These are phyloP conservation scores for Lysandra bellargus DNA, from an alignment of 2,888 invertebrate species.

Conservation along the genomic window DNA sequence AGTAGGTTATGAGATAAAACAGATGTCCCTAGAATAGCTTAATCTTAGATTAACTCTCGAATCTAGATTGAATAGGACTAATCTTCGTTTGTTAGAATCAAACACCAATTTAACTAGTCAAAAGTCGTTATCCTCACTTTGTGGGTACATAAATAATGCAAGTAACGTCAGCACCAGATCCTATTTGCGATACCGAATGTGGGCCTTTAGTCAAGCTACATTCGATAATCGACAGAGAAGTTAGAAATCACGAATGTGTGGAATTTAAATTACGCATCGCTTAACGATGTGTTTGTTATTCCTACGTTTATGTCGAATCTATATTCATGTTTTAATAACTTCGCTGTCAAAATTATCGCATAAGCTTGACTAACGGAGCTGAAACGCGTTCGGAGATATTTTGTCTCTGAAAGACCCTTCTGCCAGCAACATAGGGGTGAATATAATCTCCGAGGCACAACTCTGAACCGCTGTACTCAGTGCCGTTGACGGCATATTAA, in stretches of 20 bases:
- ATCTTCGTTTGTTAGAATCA: conserved; percentile 14
- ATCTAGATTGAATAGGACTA: not conserved
- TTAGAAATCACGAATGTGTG: not conserved
- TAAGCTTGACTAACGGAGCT: not conserved
- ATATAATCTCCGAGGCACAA: not conserved
- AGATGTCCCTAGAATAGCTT: not conserved
- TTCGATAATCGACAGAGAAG: not conserved
- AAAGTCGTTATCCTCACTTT: conserved; percentile 8
- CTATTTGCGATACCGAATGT: conserved; percentile 51
- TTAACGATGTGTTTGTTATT: not conserved
- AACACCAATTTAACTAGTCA: conserved; percentile 15
- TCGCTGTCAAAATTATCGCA: not conserved
- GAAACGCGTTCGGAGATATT: not conserved
- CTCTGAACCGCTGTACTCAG: not conserved
- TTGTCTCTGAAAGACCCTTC: not conserved
- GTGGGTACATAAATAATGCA: conserved; percentile 70
- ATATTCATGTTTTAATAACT: not conserved
- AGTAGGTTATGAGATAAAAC: no score
- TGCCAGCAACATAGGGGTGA: not conserved
- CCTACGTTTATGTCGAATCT: no score
- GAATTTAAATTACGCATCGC: not conserved
- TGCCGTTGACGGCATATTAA: conserved; percentile 24
- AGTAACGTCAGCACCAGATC: conserved; percentile 67
- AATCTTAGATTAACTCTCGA: not conserved
- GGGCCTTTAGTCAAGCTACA: not conserved